Conservation (phyloP, 2,113 vertebrate genomes). For the Smithornis capensis region DNA sequence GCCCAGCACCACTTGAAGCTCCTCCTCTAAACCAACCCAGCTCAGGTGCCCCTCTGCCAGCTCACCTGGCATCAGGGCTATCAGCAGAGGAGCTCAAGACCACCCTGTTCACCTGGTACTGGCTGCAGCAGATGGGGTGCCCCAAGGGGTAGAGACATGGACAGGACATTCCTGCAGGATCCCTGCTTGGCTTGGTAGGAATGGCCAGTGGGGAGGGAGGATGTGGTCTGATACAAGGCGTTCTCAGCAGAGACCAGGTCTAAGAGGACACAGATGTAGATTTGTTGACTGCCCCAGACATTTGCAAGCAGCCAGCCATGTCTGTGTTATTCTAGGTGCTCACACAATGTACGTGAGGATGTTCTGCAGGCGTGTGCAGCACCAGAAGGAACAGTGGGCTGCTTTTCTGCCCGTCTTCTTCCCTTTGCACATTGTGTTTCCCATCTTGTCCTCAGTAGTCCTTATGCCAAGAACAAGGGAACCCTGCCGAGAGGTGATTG, state of each 20-base stretch:
- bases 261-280: neutral
- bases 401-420: neutral
- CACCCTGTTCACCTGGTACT: accelerated
- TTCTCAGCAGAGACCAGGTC: neutral
- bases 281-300: neutral
- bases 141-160: neutral
- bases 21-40: neutral
- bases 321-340: neutral
- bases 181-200: neutral
- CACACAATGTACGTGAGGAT: accelerated
- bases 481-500: slow-evolving; percentile 16
- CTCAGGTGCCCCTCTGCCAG: neutral
- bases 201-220: neutral
- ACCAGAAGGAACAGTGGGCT: neutral
- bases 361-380: neutral
- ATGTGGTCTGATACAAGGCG: accelerated
- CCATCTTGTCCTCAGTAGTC: neutral
- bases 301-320: neutral
- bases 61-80: neutral
- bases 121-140: neutral
- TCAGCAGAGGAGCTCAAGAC: neutral
- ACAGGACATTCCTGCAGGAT: neutral
- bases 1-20: neutral
- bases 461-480: neutral
- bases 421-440: neutral